Conservation (phyloP, 2,888 invertebrate genomes). For the Dryadula phaetusa region DNA sequence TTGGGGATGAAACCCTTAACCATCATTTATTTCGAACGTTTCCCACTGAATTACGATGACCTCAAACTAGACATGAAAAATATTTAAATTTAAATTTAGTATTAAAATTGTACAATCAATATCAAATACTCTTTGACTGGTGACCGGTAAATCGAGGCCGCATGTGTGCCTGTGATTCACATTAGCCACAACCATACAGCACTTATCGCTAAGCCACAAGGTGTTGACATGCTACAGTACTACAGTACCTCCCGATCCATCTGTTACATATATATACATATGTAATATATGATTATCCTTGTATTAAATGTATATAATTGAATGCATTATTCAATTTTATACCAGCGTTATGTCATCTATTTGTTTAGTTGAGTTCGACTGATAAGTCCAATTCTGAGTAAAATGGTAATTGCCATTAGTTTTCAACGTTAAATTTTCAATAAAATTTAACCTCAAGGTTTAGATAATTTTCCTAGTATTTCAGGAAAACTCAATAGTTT, state of each 20-base stretch:
- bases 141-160: slow-evolving; percentile 69
- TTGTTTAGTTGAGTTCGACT: no score
- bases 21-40: no score
- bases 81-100: neutral
- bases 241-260: slow-evolving; percentile 32
- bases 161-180: slow-evolving; percentile 78
- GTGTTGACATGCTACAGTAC: slow-evolving; percentile 43
- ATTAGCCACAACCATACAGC: slow-evolving; percentile 47
- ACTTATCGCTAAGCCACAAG: slow-evolving; percentile 44
- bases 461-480: no score
- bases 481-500: no score
- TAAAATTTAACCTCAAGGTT: no score
- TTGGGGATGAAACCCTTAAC: no score
- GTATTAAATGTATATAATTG: neutral
- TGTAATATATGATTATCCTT: slow-evolving; percentile 17
- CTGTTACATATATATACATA: slow-evolving; percentile 22
- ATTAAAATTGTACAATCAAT: neutral
- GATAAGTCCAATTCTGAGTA: no score
- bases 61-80: no score
- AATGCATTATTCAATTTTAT: neutral
- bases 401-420: no score
- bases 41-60: no score
- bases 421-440: no score
- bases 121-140: slow-evolving; percentile 33
- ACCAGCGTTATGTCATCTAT: no score